These are phyloP conservation scores for Globodera ellingtonae DNA, from an alignment of 1,140 invertebrate species.

Conservation along the genomic window DNA sequence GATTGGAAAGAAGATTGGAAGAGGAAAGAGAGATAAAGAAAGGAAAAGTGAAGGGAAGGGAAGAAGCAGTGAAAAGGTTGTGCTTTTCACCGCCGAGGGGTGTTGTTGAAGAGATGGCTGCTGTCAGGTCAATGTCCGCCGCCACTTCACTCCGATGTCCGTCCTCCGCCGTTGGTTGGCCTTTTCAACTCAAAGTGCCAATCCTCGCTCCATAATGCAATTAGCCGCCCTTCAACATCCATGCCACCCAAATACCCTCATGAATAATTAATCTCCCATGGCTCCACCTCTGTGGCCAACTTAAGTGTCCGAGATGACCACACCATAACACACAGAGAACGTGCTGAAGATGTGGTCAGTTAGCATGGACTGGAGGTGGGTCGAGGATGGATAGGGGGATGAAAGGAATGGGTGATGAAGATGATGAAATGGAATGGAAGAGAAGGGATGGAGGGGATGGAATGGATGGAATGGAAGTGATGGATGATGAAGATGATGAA, in stretches of 20 bases:
- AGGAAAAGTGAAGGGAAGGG: too few relatives aligned
- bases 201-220: neutral
- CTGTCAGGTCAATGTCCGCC: neutral
- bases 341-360: neutral
- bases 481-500: neutral
- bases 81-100: neutral
- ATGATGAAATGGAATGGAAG: neutral
- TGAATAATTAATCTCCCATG: neutral
- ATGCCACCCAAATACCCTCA: neutral
- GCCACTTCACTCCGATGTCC: neutral
- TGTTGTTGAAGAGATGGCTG: neutral
- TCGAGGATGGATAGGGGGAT: neutral
- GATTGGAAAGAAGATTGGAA: neutral
- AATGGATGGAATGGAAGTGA: neutral
- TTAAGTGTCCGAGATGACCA: neutral
- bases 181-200: slow-evolving; percentile 1
- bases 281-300: neutral
- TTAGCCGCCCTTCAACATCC: neutral
- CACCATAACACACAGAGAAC: neutral
- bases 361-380: neutral
- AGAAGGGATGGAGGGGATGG: too few relatives aligned
- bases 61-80: neutral
- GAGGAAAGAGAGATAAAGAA: neutral
- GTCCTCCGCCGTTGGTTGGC: neutral
- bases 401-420: too few relatives aligned